Percentiles rank a stretch among this genome's conserved stretches.
Conservation (phyloP, 2,797 vertebrate species). For the Sorex maritimensis region DNA sequence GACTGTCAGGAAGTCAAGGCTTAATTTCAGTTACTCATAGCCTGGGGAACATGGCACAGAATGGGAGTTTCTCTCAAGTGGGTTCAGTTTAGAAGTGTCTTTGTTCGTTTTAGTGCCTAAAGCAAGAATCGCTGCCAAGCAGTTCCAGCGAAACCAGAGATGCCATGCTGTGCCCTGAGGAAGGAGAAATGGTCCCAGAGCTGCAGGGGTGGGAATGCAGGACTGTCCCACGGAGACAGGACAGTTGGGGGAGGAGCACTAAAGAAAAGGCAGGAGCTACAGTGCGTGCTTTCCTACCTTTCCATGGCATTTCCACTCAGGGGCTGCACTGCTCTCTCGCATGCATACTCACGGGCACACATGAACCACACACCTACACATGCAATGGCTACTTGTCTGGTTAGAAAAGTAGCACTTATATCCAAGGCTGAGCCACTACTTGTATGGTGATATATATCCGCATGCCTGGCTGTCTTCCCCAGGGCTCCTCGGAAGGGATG, state of each 20-base stretch:
- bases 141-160: not conserved
- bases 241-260: not conserved
- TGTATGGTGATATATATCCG: constrained; percentile 23
- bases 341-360: not conserved
- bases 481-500: too few species aligned
- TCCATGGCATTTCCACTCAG: not conserved
- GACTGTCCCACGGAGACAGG: not conserved
- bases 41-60: not conserved
- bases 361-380: not conserved
- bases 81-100: not conserved
- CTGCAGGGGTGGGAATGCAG: not conserved
- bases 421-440: constrained; percentile 46
- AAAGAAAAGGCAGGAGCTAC: not conserved
- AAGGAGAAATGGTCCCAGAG: not conserved
- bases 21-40: constrained; percentile 25
- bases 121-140: not conserved
- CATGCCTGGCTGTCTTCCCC: too few species aligned
- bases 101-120: not conserved
- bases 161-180: not conserved
- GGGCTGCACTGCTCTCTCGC: not conserved
- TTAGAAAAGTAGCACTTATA: constrained; percentile 72
- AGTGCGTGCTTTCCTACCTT: not conserved
- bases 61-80: not conserved
- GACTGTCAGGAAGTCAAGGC: not conserved
- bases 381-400: not conserved